These are phyloP conservation scores for Dermatophagoides farinae DNA, from an alignment of 1,140 invertebrate genomes.

Conservation along the genomic window DNA sequence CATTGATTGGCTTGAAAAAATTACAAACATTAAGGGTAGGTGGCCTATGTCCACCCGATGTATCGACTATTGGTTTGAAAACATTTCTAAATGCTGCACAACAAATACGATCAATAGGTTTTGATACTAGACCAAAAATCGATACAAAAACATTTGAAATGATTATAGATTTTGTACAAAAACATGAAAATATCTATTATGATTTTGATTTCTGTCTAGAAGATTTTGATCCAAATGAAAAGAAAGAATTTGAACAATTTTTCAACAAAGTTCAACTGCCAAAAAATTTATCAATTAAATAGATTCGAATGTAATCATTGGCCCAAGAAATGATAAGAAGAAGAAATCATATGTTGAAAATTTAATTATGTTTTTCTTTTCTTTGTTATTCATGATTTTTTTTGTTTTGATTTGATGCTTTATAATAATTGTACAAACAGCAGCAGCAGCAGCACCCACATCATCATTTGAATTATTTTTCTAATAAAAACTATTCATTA, in stretches of 20 bases:
- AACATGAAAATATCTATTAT: background rate
- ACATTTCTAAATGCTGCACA: background rate
- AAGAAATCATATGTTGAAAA: background rate
- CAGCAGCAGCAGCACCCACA: too few relatives aligned
- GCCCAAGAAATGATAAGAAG: too few relatives aligned
- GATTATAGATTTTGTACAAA: slow-evolving; percentile 2
- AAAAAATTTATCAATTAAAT: slow-evolving; percentile 1
- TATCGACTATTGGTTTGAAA: background rate
- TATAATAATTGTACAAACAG: too few relatives aligned
- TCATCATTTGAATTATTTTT: too few relatives aligned
- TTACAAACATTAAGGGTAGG: background rate
- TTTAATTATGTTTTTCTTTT: background rate
- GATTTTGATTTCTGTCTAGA: background rate
- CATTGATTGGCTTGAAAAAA: background rate
- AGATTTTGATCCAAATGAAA: background rate
- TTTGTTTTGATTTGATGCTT: background rate
- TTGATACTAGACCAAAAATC: slow-evolving; percentile 1
- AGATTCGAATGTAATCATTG: background rate
- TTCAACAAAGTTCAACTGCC: slow-evolving; percentile 1
- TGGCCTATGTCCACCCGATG: background rate
- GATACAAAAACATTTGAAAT: slow-evolving; percentile 4
- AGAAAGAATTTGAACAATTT: background rate
- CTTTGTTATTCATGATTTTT: background rate
- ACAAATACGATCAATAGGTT: slow-evolving; percentile 1
- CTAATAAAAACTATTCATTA: too few relatives aligned